A percentile compares a stretch with the other conserved stretches of the same genome.
Evolutionary conservation across 2,113 vertebrate genomes (phyloP).

Genomic region (Caloenas nicobarica): DNA sequence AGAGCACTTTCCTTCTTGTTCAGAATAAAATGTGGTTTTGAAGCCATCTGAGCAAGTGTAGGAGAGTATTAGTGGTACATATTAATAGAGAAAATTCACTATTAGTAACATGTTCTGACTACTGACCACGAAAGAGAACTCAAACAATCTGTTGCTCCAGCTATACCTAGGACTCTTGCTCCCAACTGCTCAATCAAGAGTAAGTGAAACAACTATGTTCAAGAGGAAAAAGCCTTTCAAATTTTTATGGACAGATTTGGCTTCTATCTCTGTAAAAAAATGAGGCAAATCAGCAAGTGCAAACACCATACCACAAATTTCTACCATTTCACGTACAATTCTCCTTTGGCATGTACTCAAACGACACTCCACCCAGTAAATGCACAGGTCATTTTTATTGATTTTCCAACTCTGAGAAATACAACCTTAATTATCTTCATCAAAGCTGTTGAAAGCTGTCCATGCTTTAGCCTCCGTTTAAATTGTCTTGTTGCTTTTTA

Average conservation of each 20-base stretch:
- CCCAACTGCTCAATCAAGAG: not conserved
- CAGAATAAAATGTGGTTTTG: not conserved
- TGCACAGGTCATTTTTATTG: not conserved
- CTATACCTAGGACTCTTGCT: not conserved
- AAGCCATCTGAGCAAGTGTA: not conserved
- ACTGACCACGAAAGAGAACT: not conserved
- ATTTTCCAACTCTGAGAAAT: conserved; percentile 8
- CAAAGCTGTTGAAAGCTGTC: not conserved
- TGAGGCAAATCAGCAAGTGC: not conserved
- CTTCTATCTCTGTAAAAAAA: not conserved
- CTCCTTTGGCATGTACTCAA: not conserved
- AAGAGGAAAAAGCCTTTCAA: not conserved
- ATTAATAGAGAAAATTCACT: not conserved
- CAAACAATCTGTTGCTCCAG: not conserved
- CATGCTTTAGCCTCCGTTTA: not conserved
- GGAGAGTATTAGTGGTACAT: not conserved
- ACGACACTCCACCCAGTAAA: not conserved
- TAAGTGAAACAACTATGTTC: not conserved
- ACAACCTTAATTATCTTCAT: conserved; percentile 16
- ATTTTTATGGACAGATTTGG: not conserved
- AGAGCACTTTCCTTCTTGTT: conserved; percentile 5
- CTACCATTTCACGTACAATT: not conserved
- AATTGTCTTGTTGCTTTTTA: not conserved
- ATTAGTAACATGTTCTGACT: not conserved
- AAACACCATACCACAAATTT: not conserved